phyloP scores from a whole-genome alignment of 2,888 invertebrate species.

The Itoplectis maculator region DNA sequence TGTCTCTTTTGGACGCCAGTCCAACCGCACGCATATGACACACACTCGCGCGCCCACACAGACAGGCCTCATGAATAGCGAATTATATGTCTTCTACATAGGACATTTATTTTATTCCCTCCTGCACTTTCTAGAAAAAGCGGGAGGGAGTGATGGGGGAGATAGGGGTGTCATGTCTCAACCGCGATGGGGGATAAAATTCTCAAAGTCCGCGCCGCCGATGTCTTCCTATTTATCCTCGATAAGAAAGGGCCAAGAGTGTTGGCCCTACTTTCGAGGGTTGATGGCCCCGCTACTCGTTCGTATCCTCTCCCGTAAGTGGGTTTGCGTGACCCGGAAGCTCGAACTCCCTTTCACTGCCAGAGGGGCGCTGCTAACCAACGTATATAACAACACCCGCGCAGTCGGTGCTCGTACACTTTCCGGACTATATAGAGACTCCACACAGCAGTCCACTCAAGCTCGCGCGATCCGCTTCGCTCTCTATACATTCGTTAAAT shows the following conservation, averaged over 20 bases:
- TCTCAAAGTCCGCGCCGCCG: constrained; percentile 38
- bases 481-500: constrained; percentile 62
- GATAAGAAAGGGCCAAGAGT: constrained; percentile 61
- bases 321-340: constrained; percentile 65
- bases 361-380: constrained; percentile 35
- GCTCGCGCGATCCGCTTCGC: constrained; percentile 13
- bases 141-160: background rate
- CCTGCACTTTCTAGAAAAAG: constrained; percentile 22
- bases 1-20: constrained; percentile 19
- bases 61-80: constrained; percentile 21
- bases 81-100: constrained; percentile 22
- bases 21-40: constrained; percentile 37
- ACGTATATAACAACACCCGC: background rate
- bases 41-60: background rate
- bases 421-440: constrained; percentile 24
- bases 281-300: constrained; percentile 48
- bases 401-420: background rate
- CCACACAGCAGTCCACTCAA: constrained; percentile 16
- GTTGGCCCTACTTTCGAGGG: constrained; percentile 62
- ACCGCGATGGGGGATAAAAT: constrained; percentile 37
- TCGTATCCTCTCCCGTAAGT: constrained; percentile 57
- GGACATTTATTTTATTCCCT: constrained; percentile 35
- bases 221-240: constrained; percentile 55
- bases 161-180: constrained; percentile 4
- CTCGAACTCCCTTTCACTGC: constrained; percentile 71